phyloP scores from a whole-genome alignment of 2,797 vertebrate genomes.

The Dipus sagitta region DNA sequence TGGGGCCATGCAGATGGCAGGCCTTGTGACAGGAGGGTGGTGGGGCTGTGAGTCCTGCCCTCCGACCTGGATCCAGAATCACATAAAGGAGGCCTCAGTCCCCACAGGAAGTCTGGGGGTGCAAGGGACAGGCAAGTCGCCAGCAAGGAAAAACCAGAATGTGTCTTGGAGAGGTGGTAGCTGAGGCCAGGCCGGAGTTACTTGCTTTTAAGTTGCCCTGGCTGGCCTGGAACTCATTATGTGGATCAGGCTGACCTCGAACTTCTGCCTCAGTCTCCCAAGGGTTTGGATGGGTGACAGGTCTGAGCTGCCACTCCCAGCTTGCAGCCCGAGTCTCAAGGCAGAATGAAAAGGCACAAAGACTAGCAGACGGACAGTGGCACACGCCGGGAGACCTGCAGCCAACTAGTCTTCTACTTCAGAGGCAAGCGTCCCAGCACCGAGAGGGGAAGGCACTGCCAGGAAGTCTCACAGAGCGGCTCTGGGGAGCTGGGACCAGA shows the following conservation, averaged over 20 bases:
- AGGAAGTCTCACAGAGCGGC: neutral
- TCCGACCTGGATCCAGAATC: constrained; percentile 51
- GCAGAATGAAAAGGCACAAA: constrained; percentile 22
- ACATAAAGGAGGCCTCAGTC: constrained; percentile 51
- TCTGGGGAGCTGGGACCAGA: neutral
- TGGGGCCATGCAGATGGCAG: constrained; percentile 73
- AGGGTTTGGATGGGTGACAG: neutral
- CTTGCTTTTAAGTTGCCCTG: neutral
- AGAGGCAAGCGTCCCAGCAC: neutral
- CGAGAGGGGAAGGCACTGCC: neutral
- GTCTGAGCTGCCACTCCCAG: neutral
- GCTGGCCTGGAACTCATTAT: neutral
- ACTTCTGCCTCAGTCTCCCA: neutral
- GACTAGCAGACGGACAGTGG: neutral
- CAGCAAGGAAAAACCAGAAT: neutral
- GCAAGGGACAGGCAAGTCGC: neutral
- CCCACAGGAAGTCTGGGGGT: constrained; percentile 56
- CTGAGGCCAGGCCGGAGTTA: neutral
- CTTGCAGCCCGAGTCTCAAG: neutral
- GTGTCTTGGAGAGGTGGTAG: neutral
- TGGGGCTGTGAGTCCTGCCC: constrained; percentile 50
- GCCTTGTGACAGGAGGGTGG: neutral
- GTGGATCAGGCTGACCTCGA: neutral
- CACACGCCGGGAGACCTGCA: neutral
- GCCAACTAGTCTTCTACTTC: neutral